Evolutionary conservation across 1,140 invertebrate genomes (phyloP), one percentile per base, ranked within the genome.

Genomic region (Micrasema longulum): DNA sequence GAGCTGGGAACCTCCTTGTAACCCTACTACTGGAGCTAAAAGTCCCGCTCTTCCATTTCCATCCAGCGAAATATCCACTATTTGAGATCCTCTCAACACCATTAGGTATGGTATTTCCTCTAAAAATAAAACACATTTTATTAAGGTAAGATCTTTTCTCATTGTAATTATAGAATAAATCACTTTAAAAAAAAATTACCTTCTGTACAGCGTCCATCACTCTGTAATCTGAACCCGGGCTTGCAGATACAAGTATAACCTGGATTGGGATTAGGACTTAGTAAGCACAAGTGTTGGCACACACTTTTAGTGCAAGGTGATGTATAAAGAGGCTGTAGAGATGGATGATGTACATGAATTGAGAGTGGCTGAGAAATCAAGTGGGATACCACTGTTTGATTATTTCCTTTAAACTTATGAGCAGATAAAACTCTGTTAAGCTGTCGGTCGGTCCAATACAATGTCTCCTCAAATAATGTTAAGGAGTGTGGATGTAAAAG

Each of bases 401-500:
- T 97, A 11, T 89, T 86, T 2, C 96, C 97, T 72, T 90, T 90
- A 80, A 94, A 98, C 80, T 98, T 98, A 79, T 97, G 92, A 0
- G 95, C 94, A 0, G 94, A 95, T 0, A 96, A 78, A 3, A 95
- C 93, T 22, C 95, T 84, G 77, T 97, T 97, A 1, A 97, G 83
- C 76, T 97, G 95, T 4, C 96, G 87, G 81, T 99, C 97, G 0
- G 96, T 98, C 97, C 97, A 99, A 79, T 97, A 99, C 62, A 99
- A 85, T 0, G 92, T 93, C 76, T 99, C 97, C 81, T 95, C 93
- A 77, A 95, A 96, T 0, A 99, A 84, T 0, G 97, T 95, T 6
- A 99, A 82, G 0, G 96, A 97, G 85, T 99, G 97, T 0, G 97
- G 97, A 86, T 99, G 97, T 0, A 97, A 82, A 0, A 98, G 83